phyloP scores from a whole-genome alignment of 2,888 invertebrate genomes.

The Himalopsyche kuldschensis region DNA sequence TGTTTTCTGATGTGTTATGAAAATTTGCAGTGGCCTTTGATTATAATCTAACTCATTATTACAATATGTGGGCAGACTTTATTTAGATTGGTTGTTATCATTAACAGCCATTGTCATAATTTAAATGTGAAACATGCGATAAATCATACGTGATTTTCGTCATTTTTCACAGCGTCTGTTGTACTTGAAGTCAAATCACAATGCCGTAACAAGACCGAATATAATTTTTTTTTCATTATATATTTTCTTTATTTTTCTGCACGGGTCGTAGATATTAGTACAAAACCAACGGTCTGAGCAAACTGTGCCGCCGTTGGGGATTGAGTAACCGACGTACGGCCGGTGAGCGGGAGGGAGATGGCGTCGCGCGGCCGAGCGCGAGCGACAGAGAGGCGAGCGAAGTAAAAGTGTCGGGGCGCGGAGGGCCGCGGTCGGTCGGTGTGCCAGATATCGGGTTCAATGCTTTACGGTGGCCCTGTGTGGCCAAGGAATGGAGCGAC shows the following conservation, averaged over 20 bases:
- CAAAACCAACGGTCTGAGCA: constrained; percentile 44
- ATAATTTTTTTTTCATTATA: background rate
- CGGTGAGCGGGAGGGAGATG: constrained; percentile 46
- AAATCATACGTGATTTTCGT: background rate
- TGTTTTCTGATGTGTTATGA: background rate
- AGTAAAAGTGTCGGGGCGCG: constrained; percentile 54
- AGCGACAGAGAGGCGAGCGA: constrained; percentile 46
- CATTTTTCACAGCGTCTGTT: background rate
- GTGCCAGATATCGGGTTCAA: constrained; percentile 39
- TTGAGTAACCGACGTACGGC: constrained; percentile 22
- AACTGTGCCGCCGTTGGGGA: constrained; percentile 47
- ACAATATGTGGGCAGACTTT: too few relatives aligned
- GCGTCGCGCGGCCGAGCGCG: background rate
- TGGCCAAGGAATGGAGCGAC: constrained; percentile 29
- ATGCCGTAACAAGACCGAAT: background rate
- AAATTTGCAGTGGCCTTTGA: background rate
- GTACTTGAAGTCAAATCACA: background rate
- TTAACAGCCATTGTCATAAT: background rate
- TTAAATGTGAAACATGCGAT: background rate
- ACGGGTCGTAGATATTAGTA: background rate
- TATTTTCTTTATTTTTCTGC: background rate
- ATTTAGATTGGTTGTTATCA: background rate
- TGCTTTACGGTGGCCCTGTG: constrained; percentile 37
- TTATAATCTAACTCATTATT: background rate
- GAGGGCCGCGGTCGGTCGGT: constrained; percentile 40